A percentile compares a stretch with the other conserved stretches of the same genome.
These are phyloP conservation scores for Brachionus angularis DNA, from an alignment of 1,140 invertebrate genomes.

Conservation along the genomic window DNA sequence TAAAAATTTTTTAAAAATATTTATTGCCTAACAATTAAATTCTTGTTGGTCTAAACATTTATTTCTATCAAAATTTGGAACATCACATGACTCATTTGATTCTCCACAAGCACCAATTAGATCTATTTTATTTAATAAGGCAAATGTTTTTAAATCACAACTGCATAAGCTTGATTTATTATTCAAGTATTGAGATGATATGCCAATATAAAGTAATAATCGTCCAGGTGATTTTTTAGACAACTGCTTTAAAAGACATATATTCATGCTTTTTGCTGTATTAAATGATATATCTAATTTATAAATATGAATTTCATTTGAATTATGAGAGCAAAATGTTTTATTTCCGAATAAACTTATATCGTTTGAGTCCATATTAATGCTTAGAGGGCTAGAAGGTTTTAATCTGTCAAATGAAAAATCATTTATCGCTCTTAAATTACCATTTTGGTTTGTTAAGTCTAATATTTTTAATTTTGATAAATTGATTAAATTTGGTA, in stretches of 20 bases:
- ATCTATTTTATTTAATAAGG: background rate
- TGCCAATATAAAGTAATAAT: background rate
- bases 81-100: no score
- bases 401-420: background rate
- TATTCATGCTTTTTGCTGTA: background rate
- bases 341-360: constrained; percentile 9
- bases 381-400: background rate
- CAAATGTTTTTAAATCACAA: background rate
- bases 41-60: no score
- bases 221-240: background rate
- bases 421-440: background rate
- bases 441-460: constrained; percentile 12
- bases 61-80: no score
- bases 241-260: constrained; percentile 26
- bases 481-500: background rate
- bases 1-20: no score
- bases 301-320: constrained; percentile 10
- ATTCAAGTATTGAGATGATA: background rate
- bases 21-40: no score
- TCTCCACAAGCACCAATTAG: constrained; percentile 9
- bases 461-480: constrained; percentile 13
- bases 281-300: constrained; percentile 6
- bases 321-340: constrained; percentile 20
- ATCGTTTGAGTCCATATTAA: constrained; percentile 18
- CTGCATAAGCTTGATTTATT: background rate